These are phyloP conservation scores for Trematomus bernacchii DNA, from an alignment of 2,797 vertebrate genomes.

Conservation along the genomic window DNA sequence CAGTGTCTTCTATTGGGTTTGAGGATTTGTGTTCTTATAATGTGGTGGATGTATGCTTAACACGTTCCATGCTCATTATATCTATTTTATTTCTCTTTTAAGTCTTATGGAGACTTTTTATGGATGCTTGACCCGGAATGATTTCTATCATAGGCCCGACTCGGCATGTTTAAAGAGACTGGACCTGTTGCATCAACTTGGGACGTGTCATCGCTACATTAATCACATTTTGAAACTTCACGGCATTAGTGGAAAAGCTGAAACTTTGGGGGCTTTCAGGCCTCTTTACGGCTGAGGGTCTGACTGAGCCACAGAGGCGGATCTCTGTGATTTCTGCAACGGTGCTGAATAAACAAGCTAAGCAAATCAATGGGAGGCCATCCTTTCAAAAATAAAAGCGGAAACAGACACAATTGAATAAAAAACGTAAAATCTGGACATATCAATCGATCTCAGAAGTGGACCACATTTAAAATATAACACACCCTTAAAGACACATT, in stretches of 20 bases:
- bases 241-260: constrained; percentile 46
- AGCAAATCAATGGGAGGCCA: rapidly evolving
- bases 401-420: not conserved
- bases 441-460: not conserved
- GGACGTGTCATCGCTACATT: too few relatives aligned
- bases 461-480: not conserved
- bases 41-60: not conserved
- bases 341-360: constrained; percentile 5
- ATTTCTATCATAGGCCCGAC: not conserved
- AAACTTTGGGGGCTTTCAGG: not conserved
- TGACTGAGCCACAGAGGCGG: constrained; percentile 27
- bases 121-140: not conserved
- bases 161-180: too few relatives aligned
- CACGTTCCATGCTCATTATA: not conserved
- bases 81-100: not conserved
- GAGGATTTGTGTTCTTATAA: not conserved
- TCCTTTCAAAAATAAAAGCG: constrained; percentile 64
- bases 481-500: not conserved
- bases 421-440: not conserved
- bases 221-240: constrained; percentile 2
- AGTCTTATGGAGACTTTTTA: not conserved
- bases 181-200: not conserved
- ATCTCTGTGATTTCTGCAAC: not conserved
- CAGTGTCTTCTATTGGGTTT: not conserved
- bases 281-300: constrained; percentile 54